phyloP scores from a whole-genome alignment of 2,797 vertebrate genomes.

The Peromyscus attwateri region DNA sequence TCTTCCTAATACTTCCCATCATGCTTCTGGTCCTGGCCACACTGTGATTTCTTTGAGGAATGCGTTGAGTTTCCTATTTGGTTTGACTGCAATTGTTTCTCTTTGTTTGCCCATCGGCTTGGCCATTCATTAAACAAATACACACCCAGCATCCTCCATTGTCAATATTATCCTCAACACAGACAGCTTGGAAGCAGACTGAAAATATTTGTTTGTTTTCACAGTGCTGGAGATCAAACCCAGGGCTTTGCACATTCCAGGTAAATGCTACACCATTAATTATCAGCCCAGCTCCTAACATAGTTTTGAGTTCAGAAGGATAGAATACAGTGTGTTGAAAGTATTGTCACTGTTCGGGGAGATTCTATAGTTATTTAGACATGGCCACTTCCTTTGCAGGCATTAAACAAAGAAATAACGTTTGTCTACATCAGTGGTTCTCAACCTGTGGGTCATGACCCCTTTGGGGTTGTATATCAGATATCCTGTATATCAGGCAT shows the following conservation, averaged over 20 bases:
- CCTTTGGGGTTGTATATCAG: neutral
- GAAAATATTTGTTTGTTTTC: slow-evolving; percentile 41
- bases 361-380: neutral
- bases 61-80: neutral
- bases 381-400: neutral
- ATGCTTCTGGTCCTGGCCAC: neutral
- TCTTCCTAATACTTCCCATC: slow-evolving; percentile 37
- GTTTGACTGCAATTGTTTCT: neutral
- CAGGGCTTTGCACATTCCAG: neutral
- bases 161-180: neutral
- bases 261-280: neutral
- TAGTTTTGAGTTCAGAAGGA: neutral
- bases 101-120: neutral
- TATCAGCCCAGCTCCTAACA: neutral
- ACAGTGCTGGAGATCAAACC: neutral
- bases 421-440: neutral
- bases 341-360: neutral
- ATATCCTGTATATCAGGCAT: neutral
- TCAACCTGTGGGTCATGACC: neutral
- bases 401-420: slow-evolving; percentile 8
- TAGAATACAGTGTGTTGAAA: neutral
- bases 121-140: slow-evolving; percentile 8
- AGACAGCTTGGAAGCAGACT: neutral
- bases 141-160: neutral
- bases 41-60: neutral